Evolutionary conservation across 2,888 invertebrate genomes (phyloP).

Genomic region (Xiphydria camelus): DNA sequence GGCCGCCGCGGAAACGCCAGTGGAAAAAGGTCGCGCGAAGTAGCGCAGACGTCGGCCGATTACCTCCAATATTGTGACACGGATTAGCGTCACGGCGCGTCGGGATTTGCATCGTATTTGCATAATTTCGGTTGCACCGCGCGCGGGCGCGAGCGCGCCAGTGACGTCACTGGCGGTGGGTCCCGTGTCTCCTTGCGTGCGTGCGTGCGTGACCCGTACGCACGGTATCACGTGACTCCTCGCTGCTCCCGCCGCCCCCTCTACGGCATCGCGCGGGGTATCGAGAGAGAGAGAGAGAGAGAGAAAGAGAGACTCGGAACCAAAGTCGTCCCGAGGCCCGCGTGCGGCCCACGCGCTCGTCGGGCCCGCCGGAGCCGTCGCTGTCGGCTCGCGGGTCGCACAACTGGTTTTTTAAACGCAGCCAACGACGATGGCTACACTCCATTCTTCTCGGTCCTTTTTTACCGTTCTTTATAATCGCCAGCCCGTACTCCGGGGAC

Average conservation of each 20-base stretch:
- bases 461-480: constrained; percentile 57
- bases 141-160: constrained; percentile 19
- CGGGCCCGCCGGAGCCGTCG: constrained; percentile 31
- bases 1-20: background rate
- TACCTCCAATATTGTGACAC: constrained; percentile 56
- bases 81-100: constrained; percentile 51
- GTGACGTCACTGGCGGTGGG: constrained; percentile 12
- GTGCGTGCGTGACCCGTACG: too few relatives aligned
- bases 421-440: constrained; percentile 51
- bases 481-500: constrained; percentile 47
- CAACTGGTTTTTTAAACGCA: constrained; percentile 57
- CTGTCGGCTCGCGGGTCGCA: constrained; percentile 50
- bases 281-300: constrained; percentile 8
- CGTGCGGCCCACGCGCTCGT: constrained; percentile 55
- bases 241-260: too few relatives aligned
- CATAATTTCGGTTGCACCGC: constrained; percentile 54
- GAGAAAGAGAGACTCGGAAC: constrained; percentile 12
- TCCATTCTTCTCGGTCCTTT: constrained; percentile 30
- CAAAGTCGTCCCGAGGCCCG: too few relatives aligned
- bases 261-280: constrained; percentile 9
- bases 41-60: constrained; percentile 42
- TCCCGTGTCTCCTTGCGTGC: too few relatives aligned
- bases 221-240: too few relatives aligned
- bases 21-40: constrained; percentile 2
- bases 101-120: constrained; percentile 55